Conservation (phyloP, 2,797 vertebrate species). For the Darevskia mixta region DNA sequence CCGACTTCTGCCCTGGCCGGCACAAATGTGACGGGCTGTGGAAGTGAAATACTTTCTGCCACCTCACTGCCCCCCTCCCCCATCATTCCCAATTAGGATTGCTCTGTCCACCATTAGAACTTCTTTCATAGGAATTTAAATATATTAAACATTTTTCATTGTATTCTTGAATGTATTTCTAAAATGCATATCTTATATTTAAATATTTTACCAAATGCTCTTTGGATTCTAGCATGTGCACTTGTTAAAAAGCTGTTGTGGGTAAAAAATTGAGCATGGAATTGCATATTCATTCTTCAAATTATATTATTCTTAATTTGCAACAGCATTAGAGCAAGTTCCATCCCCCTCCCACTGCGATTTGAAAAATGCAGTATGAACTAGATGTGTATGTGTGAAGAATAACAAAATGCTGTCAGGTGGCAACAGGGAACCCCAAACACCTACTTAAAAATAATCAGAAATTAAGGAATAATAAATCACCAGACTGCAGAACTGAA, state of each 20-base stretch:
- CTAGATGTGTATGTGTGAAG: conserved; percentile 15
- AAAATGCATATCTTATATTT: not conserved
- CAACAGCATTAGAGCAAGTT: conserved; percentile 44
- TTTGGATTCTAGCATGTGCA: not conserved
- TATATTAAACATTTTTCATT: conserved; percentile 32
- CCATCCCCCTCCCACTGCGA: conserved; percentile 27
- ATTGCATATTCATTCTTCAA: conserved; percentile 38
- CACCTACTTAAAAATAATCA: conserved; percentile 50
- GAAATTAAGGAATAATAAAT: conserved; percentile 59
- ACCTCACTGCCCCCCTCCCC: no score
- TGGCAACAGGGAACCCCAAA: conserved; percentile 56
- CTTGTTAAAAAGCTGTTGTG: conserved; percentile 32
- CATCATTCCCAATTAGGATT: no score
- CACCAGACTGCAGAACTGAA: conserved; percentile 43
- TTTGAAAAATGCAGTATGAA: conserved; percentile 49
- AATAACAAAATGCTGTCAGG: conserved; percentile 57
- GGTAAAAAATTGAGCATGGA: conserved; percentile 29
- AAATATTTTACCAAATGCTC: not conserved
- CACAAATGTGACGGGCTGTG: not conserved
- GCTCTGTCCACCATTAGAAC: not conserved
- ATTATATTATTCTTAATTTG: conserved; percentile 13
- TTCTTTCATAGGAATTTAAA: not conserved
- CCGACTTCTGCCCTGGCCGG: not conserved
- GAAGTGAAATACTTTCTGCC: no score
- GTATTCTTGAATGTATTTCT: conserved; percentile 39